Percentiles rank a stretch among this genome's conserved stretches.
Conservation (phyloP, 2,888 invertebrate genomes). For the Calameuta pallipes region DNA sequence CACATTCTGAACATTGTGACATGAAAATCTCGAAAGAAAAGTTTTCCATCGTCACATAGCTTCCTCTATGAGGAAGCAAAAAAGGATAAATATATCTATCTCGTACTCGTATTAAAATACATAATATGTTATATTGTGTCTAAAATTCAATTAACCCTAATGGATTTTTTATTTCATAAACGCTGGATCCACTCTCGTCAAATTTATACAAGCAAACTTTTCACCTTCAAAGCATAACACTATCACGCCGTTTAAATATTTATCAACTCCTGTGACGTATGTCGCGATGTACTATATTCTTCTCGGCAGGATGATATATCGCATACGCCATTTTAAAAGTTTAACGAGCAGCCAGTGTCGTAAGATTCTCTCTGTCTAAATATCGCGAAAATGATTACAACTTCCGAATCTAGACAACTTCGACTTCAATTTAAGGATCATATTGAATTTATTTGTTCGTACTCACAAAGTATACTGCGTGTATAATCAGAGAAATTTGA, state of each 20-base stretch:
- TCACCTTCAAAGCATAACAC: neutral
- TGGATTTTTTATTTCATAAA: neutral
- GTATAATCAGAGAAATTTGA: conserved; percentile 15
- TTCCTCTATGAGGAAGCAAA: too few species aligned
- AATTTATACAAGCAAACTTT: neutral
- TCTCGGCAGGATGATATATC: neutral
- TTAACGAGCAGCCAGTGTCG: neutral
- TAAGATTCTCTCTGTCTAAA: neutral
- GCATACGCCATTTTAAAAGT: neutral
- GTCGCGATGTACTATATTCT: neutral
- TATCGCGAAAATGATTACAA: neutral
- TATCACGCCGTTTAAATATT: neutral
- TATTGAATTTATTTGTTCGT: conserved; percentile 30
- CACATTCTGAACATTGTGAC: too few species aligned
- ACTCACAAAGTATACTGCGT: conserved; percentile 31
- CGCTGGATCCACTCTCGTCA: neutral
- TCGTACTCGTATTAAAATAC: too few species aligned
- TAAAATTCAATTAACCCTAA: neutral
- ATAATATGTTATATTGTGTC: neutral
- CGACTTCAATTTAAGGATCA: conserved; percentile 29
- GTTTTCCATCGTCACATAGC: too few species aligned
- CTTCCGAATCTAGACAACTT: conserved; percentile 12
- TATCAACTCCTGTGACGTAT: neutral
- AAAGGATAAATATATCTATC: too few species aligned
- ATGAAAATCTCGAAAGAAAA: too few species aligned